Base-by-base conservation (phyloP, 2,113 vertebrate species). In the Myotis brandtii region DNA sequence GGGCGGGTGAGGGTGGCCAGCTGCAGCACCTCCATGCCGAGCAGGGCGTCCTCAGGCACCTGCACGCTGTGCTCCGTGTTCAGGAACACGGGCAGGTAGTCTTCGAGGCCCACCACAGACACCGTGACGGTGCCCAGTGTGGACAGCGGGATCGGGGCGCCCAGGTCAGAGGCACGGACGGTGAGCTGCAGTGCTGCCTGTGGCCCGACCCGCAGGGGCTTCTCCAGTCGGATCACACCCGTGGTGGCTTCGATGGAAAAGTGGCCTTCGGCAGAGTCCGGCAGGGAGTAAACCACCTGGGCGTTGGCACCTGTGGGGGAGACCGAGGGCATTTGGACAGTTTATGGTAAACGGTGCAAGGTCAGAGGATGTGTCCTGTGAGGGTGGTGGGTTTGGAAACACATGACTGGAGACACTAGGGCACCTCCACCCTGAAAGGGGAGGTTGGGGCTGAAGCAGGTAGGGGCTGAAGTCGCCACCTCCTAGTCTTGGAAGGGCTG, bases 171-270 rank as follows among this genome's bases (percentile, higher is more conserved):
- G 87, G 99, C 99, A 30, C 99, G 99, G 18, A 99, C 99, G 0
- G 99, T 99, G 95, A 99, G 98, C 97, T 99, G 99, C 86, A 99
- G 99, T 0, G 96, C 93, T 0, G 98, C 97, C 43, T 98, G 98
- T 3, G 98, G 97, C 0, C 98, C 98, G 0, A 98, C 97, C 72
- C 97, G 98, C 91, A 99, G 97, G 12, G 99, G 98, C 91, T 99
- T 99, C 97, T 99, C 99, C 97, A 99, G 97, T 0, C 99, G 99
- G 83, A 99, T 98, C 84, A 99, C 98, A 4, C 99, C 99, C 0
- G 99, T 99, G 93, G 98, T 98, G 95, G 99, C 99, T 7, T 99
- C 99, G 50, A 99, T 98, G 18, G 99, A 99, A 95, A 99, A 99
- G 97, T 98, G 99, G 8, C 99, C 99, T 6, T 98, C 98, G 11